phyloP scores from a whole-genome alignment of 2,888 invertebrate genomes.

The Drosophila nr. perissopoda region DNA sequence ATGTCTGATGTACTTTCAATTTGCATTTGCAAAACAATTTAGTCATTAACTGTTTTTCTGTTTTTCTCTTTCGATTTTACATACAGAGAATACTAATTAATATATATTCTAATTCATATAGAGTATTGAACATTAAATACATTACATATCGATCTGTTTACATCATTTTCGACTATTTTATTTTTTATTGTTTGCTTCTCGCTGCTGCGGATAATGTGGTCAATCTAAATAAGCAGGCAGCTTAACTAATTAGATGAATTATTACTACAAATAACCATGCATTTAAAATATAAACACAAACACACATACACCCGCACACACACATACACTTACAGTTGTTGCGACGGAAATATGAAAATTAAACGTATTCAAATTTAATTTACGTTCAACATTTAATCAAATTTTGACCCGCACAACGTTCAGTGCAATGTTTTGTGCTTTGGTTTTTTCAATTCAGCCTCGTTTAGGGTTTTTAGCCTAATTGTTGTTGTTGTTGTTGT shows the following conservation, averaged over 20 bases:
- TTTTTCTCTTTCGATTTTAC: background rate
- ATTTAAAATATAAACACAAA: conserved; percentile 10
- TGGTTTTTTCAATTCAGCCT: conserved; percentile 57
- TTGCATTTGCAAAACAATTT: background rate
- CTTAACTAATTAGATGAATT: conserved; percentile 64
- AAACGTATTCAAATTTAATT: conserved; percentile 79
- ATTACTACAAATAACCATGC: conserved; percentile 56
- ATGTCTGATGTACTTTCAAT: too few relatives aligned
- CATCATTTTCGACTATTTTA: background rate
- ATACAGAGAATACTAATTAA: background rate
- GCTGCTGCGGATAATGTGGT: conserved; percentile 8
- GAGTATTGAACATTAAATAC: background rate
- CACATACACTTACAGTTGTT: background rate
- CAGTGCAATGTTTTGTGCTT: conserved; percentile 52
- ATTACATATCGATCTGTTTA: background rate
- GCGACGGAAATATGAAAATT: conserved; percentile 75
- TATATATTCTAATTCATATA: too few relatives aligned
- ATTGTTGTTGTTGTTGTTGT: conserved; percentile 9
- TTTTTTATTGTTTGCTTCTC: background rate
- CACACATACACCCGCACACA: background rate
- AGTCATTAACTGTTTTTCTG: background rate
- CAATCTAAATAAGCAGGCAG: conserved; percentile 23
- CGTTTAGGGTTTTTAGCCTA: conserved; percentile 53
- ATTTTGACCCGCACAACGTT: conserved; percentile 65
- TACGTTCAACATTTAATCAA: conserved; percentile 73